Base-by-base conservation (phyloP, 1,140 invertebrate genomes). In the Hydropsyche tenuis region DNA sequence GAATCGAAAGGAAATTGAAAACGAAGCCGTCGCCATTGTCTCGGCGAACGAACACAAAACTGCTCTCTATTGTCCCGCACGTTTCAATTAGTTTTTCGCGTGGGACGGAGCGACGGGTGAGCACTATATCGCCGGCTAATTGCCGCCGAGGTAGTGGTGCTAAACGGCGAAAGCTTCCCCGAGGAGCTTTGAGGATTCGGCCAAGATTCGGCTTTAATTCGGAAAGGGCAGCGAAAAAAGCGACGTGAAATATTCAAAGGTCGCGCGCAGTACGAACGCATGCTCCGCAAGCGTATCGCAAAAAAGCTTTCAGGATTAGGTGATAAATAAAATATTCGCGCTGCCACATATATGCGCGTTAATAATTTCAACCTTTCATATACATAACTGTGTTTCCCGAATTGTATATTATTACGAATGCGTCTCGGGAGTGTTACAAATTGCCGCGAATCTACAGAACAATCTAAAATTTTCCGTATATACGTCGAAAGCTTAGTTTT, bases 1-100 rank as follows among this genome's bases (percentile, higher is more conserved):
- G 65, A 73, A 70, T 63, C 45, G 60, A 60, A 23, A n/a, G 51
- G 75, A 73, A 72, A 74, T 73, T 73, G 72, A 53, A 48, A 53
- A 18, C 5, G n/a, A n/a, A n/a, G n/a, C n/a, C n/a, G n/a, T n/a
- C 48, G 48, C 16, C 16, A 20, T 53, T 18, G 30, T 65, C 42
- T 62, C 37, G 27, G 42, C 16, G 45, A 51, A 42, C 45, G 23
- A 48, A 46, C 65, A 27, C 46, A 46, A 30, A 4, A n/a, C 63
- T 20, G 63, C 42, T n/a, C 62, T 12, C n/a, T 37, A 27, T 30
- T 30, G 63, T 66, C 37, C 18, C 30, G 3, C 37, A n/a, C 27
- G 30, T 66, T 66, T 46, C 63, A 66, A 66, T 66, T 66, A 43
- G 63, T 66, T 66, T 66, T 66, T 66, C n/a, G 22, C 23, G 12